Base-by-base conservation (phyloP, 2,888 invertebrate genomes). In the Amphipyra berbera region DNA sequence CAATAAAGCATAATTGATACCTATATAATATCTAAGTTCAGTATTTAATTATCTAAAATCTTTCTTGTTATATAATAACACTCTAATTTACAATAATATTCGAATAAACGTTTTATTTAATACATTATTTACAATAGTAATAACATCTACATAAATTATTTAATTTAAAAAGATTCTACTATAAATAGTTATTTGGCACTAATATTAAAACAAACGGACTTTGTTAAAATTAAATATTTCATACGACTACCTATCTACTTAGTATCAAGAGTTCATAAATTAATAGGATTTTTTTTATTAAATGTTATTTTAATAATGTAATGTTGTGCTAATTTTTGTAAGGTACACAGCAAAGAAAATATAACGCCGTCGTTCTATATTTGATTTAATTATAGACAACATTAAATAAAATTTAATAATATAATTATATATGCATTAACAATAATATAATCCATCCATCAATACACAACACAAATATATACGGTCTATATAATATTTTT, bases 171-270 rank as follows among this genome's bases (percentile, higher is more conserved):
- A 73, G 58, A 62, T 42, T 66, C 81, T 79, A 82, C 68, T 69
- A 65, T 78, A 72, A 73, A 65, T 73, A 80, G 72, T 82, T 76
- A 68, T 72, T 86, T 86, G 86, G 86, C 86, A 86, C 87, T 83
- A 84, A 70, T 58, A 64, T 61, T 61, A 58, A 76, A 69, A 73
- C 56, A 73, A 78, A 79, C 72, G 73, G 74, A 76, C 67, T 68
- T 69, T 63, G 21, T 60, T 67, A 44, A 75, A 79, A 72, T 69
- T 69, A 78, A 73, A 76, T 68, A 74, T 78, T 81, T 80, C 33
- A 72, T 81, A 78, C 55, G 64, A 72, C 78, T 76, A 76, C 76
- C 83, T 83, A 83, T 72, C 79, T 83, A 83, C 68, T 68, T 79
- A 72, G 44, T 64, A 63, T 65, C 44, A 66, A 68, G 57, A 64